Evolutionary conservation across 2,888 invertebrate genomes (phyloP), one percentile per base, ranked within the genome.

Genomic region (Automeris io): DNA sequence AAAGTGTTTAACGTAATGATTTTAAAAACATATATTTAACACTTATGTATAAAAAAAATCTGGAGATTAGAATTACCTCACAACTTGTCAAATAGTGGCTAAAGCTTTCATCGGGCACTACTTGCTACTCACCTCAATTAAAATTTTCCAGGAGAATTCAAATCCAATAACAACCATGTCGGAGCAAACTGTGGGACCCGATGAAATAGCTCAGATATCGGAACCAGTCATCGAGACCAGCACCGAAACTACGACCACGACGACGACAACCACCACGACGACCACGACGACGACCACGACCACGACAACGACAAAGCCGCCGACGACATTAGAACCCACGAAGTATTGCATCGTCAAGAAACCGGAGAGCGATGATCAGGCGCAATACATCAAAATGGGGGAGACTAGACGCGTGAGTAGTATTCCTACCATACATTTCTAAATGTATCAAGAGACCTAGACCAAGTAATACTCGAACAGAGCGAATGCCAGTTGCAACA

Each of bases 271-370:
- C 0, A 65, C 69, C 0, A 61, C 67, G 0, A 70, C 70, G 0
- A 72, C 72, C 26, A 62, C 79, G n/a, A 61, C 85, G 35, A 59
- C 81, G 0, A 88, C 89, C 0, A 77, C 88, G 13, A 78, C 80
- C 0, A 87, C 87, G 3, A 82, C 87, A 1, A 90, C 90, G 8
- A 77, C 87, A 0, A 74, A 71, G 9, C 89, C 90, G 37, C 89
- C 90, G 13, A 90, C 90, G 13, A 90, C 91, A 21, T 69, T 88
- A 42, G 86, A 85, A 54, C 87, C 87, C 37, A 78, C 88, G 42
- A 90, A 91, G 59, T 95, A 92, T 62, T 96, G 95, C 70, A 92
- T 94, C 37, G 93, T 94, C 35, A 94, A 94, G 80, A 91, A 95
- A 52, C 92, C 94, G 25, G 92, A 93, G 64, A 93, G 93, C 61